Percentiles rank a stretch among this genome's conserved stretches.
phyloP scores from a whole-genome alignment of 2,888 invertebrate species.

The Neuroscelio doddi region DNA sequence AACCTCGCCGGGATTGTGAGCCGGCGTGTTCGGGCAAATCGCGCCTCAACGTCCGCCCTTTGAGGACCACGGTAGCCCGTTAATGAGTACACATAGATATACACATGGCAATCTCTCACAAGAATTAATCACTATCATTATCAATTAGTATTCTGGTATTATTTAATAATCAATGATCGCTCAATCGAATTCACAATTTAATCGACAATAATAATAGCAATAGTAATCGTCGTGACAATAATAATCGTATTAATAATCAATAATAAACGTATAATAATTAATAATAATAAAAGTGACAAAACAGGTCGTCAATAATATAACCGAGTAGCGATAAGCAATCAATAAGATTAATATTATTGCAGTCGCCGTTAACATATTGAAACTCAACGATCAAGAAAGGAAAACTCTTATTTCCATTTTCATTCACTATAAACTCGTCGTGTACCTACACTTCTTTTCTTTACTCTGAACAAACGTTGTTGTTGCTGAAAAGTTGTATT shows the following conservation, averaged over 20 bases:
- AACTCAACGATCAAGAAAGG: constrained; percentile 67
- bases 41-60: constrained; percentile 52
- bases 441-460: constrained; percentile 34
- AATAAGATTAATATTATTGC: constrained; percentile 61
- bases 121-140: constrained; percentile 70
- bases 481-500: too few species aligned
- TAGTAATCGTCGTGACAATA: constrained; percentile 39
- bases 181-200: constrained; percentile 57
- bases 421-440: constrained; percentile 37
- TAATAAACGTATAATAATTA: constrained; percentile 43
- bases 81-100: constrained; percentile 71
- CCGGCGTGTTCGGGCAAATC: constrained; percentile 67
- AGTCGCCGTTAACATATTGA: constrained; percentile 61
- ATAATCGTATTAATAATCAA: constrained; percentile 36
- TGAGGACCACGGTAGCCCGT: constrained; percentile 61
- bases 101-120: constrained; percentile 72
- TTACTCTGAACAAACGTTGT: too few species aligned
- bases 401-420: constrained; percentile 48
- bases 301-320: constrained; percentile 39
- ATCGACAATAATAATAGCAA: constrained; percentile 39
- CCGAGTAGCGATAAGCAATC: constrained; percentile 50
- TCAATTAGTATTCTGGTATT: constrained; percentile 69
- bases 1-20: constrained; percentile 62
- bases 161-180: constrained; percentile 67
- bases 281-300: constrained; percentile 38